phyloP scores from a whole-genome alignment of 1,140 invertebrate species.

The Laodelphax striatellus region DNA sequence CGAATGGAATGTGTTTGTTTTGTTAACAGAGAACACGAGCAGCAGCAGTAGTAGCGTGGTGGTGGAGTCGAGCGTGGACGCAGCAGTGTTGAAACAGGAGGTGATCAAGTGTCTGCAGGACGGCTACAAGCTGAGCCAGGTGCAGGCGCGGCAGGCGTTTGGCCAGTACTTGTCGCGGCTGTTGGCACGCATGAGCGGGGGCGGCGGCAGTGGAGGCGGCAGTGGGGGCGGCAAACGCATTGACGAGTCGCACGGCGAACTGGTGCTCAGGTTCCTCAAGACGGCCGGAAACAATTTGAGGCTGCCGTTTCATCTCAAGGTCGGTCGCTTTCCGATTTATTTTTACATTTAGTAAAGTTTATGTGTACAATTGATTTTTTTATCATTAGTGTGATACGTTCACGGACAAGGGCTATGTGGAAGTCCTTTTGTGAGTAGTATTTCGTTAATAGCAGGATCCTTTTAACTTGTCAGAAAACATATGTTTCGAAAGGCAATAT shows the following conservation, averaged over 20 bases:
- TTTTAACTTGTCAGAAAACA: too few species aligned
- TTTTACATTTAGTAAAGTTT: too few species aligned
- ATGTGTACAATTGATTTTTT: too few species aligned
- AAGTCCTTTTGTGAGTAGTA: too few species aligned
- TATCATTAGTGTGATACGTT: too few species aligned
- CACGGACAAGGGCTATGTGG: too few species aligned
- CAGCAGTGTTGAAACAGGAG: constrained; percentile 20
- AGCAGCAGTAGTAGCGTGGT: too few species aligned
- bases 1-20: background rate
- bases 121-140: constrained; percentile 40
- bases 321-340: constrained; percentile 26
- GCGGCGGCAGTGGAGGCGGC: constrained; percentile 47
- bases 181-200: constrained; percentile 40
- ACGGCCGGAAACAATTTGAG: constrained; percentile 63
- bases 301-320: constrained; percentile 59
- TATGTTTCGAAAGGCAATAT: too few species aligned
- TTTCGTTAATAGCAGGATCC: too few species aligned
- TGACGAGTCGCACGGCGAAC: constrained; percentile 47
- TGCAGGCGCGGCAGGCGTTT: constrained; percentile 68
- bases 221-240: constrained; percentile 42
- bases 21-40: too few species aligned
- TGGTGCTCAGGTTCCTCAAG: constrained; percentile 73
- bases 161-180: constrained; percentile 70
- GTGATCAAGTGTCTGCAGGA: constrained; percentile 36
- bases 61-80: constrained; percentile 3